Evolutionary conservation across 2,797 vertebrate genomes (phyloP).

Genomic region (Phalanger gymnotis): DNA sequence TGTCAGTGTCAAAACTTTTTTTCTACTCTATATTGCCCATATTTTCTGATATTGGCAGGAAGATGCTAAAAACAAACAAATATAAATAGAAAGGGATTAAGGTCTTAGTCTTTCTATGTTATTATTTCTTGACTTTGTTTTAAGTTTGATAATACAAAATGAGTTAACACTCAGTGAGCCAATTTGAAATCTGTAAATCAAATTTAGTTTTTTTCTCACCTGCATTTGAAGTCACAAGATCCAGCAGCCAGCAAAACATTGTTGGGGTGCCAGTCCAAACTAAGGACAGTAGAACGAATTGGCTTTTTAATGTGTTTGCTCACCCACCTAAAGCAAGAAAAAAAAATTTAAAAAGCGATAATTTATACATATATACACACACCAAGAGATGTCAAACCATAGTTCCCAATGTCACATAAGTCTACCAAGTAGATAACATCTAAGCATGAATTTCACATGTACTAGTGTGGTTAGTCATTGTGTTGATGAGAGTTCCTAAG

Average conservation of each 20-base stretch:
- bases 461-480: background rate
- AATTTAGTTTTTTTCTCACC: conserved; percentile 84
- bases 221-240: conserved; percentile 99
- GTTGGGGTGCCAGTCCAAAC: conserved; percentile 99
- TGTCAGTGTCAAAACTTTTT: background rate
- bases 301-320: conserved; percentile 99
- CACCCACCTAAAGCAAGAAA: conserved; percentile 95
- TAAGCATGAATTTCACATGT: background rate
- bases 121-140: background rate
- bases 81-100: background rate
- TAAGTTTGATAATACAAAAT: background rate
- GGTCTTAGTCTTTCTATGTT: background rate
- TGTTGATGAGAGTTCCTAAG: background rate
- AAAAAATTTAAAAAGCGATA: conserved; percentile 35
- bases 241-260: conserved; percentile 97
- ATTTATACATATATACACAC: background rate
- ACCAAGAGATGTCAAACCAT: background rate
- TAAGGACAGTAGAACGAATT: conserved; percentile 97
- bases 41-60: background rate
- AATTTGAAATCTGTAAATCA: background rate
- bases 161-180: background rate
- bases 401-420: background rate
- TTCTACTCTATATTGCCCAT: background rate
- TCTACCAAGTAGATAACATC: background rate
- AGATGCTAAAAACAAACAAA: background rate